Conservation (phyloP, 1,140 invertebrate species). For the Bombus terrestris region DNA sequence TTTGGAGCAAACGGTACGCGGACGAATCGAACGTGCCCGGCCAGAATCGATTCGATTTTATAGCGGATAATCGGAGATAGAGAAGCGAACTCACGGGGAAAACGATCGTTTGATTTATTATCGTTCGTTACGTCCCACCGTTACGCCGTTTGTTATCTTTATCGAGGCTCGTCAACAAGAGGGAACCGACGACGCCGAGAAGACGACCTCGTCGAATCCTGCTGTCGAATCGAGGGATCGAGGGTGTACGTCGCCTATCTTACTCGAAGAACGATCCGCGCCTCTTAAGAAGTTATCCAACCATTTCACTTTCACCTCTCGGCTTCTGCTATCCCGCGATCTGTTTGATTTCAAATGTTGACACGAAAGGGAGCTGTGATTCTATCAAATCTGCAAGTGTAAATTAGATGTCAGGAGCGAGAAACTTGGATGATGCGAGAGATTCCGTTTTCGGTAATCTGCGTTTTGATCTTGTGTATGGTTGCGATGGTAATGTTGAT, state of each 20-base stretch:
- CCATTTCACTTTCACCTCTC: neutral
- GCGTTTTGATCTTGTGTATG: no score
- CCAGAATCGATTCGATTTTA: slow-evolving; percentile 40
- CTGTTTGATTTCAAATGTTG: slow-evolving; percentile 4
- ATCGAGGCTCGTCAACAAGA: neutral
- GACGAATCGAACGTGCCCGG: slow-evolving; percentile 4
- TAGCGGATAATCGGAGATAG: slow-evolving; percentile 34
- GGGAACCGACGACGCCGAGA: neutral
- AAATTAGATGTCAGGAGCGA: neutral
- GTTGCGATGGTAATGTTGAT: no score
- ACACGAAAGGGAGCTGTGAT: neutral
- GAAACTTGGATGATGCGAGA: neutral
- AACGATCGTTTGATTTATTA: slow-evolving; percentile 42
- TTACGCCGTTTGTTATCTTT: slow-evolving; percentile 32
- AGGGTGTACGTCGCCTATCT: neutral
- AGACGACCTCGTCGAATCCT: neutral
- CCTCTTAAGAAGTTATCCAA: neutral
- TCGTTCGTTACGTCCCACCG: slow-evolving; percentile 27
- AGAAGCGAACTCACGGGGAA: neutral
- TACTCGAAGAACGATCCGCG: neutral
- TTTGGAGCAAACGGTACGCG: no score
- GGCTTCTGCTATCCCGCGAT: neutral
- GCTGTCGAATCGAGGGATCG: slow-evolving; percentile 7
- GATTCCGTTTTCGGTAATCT: neutral
- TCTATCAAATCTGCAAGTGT: neutral